Conservation (phyloP, 1,140 invertebrate species). For the Copidosoma floridanum region DNA sequence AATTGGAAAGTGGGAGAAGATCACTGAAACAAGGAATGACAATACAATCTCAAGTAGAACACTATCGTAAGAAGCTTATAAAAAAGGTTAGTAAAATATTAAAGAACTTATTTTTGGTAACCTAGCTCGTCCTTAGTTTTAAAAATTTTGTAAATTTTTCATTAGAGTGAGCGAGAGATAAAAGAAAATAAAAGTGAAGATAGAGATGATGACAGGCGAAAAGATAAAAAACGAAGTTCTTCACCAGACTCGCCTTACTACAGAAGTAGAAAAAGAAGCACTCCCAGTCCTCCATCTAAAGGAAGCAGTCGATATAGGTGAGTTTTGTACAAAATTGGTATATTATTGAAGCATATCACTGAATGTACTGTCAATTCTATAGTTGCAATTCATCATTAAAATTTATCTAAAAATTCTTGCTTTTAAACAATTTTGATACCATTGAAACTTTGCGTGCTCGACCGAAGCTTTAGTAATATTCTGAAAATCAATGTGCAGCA, state of each 20-base stretch:
- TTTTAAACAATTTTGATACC: no score
- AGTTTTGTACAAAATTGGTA: no score
- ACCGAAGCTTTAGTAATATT: no score
- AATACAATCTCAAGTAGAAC: constrained; percentile 81
- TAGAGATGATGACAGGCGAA: constrained; percentile 48
- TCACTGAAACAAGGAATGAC: constrained; percentile 76
- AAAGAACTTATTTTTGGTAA: not conserved
- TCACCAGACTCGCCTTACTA: constrained; percentile 53
- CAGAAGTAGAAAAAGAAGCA: constrained; percentile 46
- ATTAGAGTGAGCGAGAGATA: constrained; percentile 49
- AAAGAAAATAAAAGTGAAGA: constrained; percentile 52
- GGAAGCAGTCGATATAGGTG: constrained; percentile 40
- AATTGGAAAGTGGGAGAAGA: constrained; percentile 83
- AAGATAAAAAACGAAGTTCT: constrained; percentile 49
- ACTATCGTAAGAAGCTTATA: constrained; percentile 87
- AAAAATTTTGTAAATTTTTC: no score
- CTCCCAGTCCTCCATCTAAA: constrained; percentile 43
- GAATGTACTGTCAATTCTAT: no score
- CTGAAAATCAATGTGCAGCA: no score
- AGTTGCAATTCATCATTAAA: no score
- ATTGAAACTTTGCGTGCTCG: no score
- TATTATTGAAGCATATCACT: no score
- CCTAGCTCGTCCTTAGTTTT: no score
- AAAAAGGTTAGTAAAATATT: constrained; percentile 69
- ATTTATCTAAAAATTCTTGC: no score